Evolutionary conservation across 2,113 vertebrate species (phyloP).

Genomic region (Ranitomeya imitator): DNA sequence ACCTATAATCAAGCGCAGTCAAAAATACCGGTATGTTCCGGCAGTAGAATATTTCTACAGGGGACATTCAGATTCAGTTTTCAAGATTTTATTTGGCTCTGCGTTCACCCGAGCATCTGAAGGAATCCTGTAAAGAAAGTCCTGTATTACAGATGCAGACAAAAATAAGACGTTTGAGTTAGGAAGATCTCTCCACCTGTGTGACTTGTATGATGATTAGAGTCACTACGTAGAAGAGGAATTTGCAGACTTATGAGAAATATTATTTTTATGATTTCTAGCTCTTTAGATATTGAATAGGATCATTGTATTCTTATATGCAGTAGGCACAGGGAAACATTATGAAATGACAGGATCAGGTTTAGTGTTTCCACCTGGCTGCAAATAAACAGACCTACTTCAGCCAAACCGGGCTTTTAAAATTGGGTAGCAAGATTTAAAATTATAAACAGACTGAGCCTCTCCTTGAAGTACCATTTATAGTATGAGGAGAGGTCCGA

Average conservation of each 20-base stretch:
- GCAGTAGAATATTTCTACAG: not conserved
- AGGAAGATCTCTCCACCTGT: constrained; percentile 3
- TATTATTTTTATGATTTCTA: constrained; percentile 41
- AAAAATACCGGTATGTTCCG: not conserved
- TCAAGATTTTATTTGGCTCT: not conserved
- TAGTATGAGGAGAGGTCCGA: constrained; percentile 6
- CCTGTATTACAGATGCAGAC: not conserved
- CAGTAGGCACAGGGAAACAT: constrained; percentile 20
- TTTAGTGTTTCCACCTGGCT: constrained; percentile 54
- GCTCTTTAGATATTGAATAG: constrained; percentile 35
- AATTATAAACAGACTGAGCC: constrained; percentile 17
- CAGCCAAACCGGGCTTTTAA: constrained; percentile 19
- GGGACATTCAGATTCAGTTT: not conserved
- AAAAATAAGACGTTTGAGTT: not conserved
- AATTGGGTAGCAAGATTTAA: constrained; percentile 37
- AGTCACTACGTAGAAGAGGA: constrained; percentile 1
- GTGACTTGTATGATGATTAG: not conserved
- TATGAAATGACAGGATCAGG: constrained; percentile 39
- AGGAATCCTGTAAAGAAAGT: not conserved
- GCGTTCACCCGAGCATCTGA: not conserved
- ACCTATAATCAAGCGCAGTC: not conserved
- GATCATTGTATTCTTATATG: constrained; percentile 6
- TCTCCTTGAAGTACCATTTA: constrained; percentile 32
- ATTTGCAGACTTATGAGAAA: constrained; percentile 24
- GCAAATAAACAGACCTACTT: constrained; percentile 43